These are phyloP conservation scores for Onychomys arenicola DNA, from an alignment of 2,797 vertebrate genomes.

Conservation along the genomic window DNA sequence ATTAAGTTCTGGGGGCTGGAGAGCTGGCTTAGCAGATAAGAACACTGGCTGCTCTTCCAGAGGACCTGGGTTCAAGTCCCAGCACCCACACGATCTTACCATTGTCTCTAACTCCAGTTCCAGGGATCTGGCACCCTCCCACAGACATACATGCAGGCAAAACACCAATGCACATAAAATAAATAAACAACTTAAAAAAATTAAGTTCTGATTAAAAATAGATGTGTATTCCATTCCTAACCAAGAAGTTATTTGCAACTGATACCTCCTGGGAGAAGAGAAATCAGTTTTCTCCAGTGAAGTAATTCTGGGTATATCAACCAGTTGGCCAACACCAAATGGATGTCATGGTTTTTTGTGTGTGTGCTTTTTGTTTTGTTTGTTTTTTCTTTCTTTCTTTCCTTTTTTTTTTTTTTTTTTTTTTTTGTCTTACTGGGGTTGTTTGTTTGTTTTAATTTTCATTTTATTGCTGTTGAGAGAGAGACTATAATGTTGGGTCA, in stretches of 20 bases:
- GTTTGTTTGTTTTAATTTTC: neutral
- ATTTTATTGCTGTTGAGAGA: neutral
- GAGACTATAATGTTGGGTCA: neutral
- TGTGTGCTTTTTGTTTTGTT: neutral
- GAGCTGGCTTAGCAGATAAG: neutral
- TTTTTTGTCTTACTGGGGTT: neutral
- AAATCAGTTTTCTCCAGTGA: neutral
- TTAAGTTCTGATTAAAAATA: constrained; percentile 67
- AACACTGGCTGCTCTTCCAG: neutral
- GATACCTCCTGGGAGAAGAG: neutral
- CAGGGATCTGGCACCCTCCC: neutral
- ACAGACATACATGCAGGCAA: neutral
- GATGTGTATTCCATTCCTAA: neutral
- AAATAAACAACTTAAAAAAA: neutral
- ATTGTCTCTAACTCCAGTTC: neutral
- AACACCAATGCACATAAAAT: neutral
- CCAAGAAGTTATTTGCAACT: neutral
- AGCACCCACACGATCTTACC: neutral
- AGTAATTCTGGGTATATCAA: neutral
- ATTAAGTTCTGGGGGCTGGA: constrained; percentile 26
- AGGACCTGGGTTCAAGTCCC: neutral
- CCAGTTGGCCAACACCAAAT: neutral
- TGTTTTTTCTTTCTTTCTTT: neutral
- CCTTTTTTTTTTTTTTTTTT: neutral
- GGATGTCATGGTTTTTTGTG: neutral